Conservation (phyloP, 2,888 invertebrate species). For the Chelonus formosanus region DNA sequence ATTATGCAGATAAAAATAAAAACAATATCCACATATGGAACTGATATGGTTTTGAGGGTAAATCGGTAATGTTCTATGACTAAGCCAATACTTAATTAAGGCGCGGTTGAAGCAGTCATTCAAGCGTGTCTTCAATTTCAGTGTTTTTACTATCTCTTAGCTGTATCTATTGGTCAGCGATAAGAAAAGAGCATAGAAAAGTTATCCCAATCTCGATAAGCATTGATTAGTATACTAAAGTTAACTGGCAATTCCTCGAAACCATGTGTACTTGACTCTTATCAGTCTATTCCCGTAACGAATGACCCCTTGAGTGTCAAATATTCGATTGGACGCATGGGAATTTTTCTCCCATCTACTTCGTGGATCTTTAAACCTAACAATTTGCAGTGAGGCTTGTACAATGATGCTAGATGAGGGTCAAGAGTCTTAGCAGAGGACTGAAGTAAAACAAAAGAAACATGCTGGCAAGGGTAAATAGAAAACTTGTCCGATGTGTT, state of each 20-base stretch:
- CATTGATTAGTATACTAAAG: conserved; percentile 47
- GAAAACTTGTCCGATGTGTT: no score
- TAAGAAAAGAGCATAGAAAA: conserved; percentile 49
- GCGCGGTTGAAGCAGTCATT: conserved; percentile 49
- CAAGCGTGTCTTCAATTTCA: conserved; percentile 42
- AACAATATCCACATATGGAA: conserved; percentile 9
- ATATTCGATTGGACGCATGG: conserved; percentile 16
- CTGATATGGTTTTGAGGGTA: conserved; percentile 31
- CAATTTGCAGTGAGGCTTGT: not conserved
- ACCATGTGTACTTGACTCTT: conserved; percentile 53
- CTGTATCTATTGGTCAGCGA: conserved; percentile 43
- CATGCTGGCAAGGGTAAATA: conserved; percentile 59
- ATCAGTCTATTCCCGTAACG: conserved; percentile 40
- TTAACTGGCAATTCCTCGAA: conserved; percentile 29
- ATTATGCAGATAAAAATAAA: no score
- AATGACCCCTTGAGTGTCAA: conserved; percentile 27
- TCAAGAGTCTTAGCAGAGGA: conserved; percentile 42
- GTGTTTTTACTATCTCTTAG: conserved; percentile 13
- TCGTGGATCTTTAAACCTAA: conserved; percentile 34
- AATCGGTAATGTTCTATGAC: conserved; percentile 44
- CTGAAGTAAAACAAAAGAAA: conserved; percentile 62
- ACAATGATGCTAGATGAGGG: conserved; percentile 5
- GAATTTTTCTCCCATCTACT: conserved; percentile 10
- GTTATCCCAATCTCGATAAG: conserved; percentile 49
- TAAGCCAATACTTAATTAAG: conserved; percentile 56